Evolutionary conservation across 1,140 invertebrate species (phyloP), one percentile per base, ranked within the genome.

Genomic region (Eumaeus atala): DNA sequence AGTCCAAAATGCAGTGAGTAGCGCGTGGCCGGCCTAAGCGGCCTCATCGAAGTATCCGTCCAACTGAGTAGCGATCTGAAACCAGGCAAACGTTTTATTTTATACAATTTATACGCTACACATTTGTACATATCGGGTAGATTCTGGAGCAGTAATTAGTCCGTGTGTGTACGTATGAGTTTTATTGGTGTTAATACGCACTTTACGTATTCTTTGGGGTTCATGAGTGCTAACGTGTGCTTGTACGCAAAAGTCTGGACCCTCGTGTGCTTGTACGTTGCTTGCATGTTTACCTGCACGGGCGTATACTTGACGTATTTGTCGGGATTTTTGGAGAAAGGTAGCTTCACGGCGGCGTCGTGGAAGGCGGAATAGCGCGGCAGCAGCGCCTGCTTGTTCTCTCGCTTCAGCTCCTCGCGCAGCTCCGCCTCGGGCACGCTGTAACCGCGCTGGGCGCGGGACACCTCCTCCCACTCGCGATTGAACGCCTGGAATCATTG

Each of bases 291-390:
- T 52, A 83, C 82, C 88, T 97, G 94, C 62, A 94, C 91, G 8
- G 96, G 95, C 33, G 92, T 92, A 75, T 97, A 97, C 85, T 96
- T 97, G 28, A 98, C 91, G 85, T 99, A 98, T 82, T 99, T 99
- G 51, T 96, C 94, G 1, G 92, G 91, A 88, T 98, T 97, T 86
- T 98, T 98, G 8, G 95, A 95, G 77, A 99, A 99, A 14, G 92
- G 91, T 21, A 94, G 85, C 17, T 79, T 74, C 4, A 90, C 87
- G 84, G 93, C 95, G 85, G 91, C 91, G 56, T 93, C 91, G 82
- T 93, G 93, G 77, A 97, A 95, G 16, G 89, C 88, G 63, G 91
- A 91, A 82, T 98, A 97, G 70, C 92, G 91, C 0, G 96, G 96
- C 52, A 97, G 87, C 55, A 99, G 91, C 61, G 92, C 91, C 67